phyloP scores from a whole-genome alignment of 2,888 invertebrate species.

The Lasius fuliginosus region DNA sequence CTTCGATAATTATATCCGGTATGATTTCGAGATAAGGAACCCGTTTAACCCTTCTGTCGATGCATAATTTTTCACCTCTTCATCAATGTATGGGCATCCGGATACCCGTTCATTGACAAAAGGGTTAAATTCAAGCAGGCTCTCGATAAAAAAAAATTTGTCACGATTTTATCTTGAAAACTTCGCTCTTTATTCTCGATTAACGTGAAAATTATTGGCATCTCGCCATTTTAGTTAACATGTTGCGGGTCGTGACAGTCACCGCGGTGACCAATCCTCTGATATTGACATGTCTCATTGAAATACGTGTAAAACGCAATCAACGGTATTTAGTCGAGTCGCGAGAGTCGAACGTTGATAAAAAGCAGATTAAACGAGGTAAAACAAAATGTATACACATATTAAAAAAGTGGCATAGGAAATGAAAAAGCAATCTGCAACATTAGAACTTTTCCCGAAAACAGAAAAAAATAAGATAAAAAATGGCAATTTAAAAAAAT shows the following conservation, averaged over 20 bases:
- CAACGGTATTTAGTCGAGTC: constrained; percentile 5
- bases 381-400: neutral
- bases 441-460: neutral
- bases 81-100: too few relatives aligned
- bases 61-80: too few relatives aligned
- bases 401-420: neutral
- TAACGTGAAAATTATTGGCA: constrained; percentile 14
- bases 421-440: constrained; percentile 14
- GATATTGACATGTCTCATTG: constrained; percentile 32
- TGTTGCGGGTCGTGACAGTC: neutral
- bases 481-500: too few relatives aligned
- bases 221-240: constrained; percentile 13
- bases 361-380: constrained; percentile 2
- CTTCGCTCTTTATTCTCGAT: neutral
- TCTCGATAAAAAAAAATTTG: constrained; percentile 2
- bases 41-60: neutral
- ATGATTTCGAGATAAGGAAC: neutral
- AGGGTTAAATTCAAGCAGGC: neutral
- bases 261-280: neutral
- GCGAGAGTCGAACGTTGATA: neutral
- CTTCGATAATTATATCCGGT: neutral
- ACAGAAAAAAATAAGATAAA: neutral
- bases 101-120: too few relatives aligned
- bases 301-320: constrained; percentile 32
- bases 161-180: neutral